Conservation (phyloP, 2,113 vertebrate genomes). For the Rhinopithecus roxellana region DNA sequence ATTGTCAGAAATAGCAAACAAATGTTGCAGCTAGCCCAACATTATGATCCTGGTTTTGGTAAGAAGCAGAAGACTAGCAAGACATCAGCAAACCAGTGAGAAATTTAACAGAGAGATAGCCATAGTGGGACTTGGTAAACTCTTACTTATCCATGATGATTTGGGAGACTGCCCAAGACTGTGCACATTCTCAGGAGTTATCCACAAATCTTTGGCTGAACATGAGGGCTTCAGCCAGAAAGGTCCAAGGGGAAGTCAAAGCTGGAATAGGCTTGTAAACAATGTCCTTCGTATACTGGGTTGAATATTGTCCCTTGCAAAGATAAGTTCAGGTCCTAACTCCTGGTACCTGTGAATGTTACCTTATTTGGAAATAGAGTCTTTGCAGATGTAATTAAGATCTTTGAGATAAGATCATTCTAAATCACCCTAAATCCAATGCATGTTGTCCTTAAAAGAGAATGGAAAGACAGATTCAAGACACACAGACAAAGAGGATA, state of each 20-base stretch:
- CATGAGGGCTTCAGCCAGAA: not conserved
- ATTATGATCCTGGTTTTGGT: not conserved
- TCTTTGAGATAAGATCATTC: not conserved
- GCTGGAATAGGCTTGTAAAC: not conserved
- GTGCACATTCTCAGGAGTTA: not conserved
- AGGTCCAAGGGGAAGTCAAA: not conserved
- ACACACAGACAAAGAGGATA: not conserved
- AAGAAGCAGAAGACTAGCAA: not conserved
- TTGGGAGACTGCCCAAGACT: not conserved
- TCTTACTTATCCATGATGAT: not conserved
- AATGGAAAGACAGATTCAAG: not conserved
- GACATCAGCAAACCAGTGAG: not conserved
- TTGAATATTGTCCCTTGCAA: not conserved
- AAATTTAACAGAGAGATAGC: not conserved
- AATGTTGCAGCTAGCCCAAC: not conserved
- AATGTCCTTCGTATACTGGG: not conserved
- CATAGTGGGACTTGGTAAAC: not conserved
- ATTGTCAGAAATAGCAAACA: not conserved
- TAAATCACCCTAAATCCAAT: not conserved
- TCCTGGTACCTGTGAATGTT: not conserved
- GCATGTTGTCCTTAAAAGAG: not conserved
- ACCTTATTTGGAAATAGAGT: not conserved
- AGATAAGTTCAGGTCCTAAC: not conserved
- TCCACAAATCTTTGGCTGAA: not conserved
- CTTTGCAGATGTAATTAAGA: not conserved